Percentiles rank a stretch among this genome's conserved stretches.
Conservation (phyloP, 2,113 vertebrate genomes). For the Hassar affinis region DNA sequence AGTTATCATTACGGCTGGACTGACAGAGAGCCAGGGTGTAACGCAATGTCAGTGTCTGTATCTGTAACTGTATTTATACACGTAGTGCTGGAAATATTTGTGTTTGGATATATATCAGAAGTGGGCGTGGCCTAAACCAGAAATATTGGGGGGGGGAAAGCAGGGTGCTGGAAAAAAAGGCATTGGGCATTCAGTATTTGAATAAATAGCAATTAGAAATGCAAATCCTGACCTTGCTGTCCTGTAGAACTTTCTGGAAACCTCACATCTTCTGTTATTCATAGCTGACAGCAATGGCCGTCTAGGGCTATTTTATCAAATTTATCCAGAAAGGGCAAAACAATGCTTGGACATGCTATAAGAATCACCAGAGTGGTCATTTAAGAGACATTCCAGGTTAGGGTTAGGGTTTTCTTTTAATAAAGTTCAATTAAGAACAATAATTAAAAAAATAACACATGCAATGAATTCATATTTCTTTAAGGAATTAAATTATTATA, state of each 20-base stretch:
- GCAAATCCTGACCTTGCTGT: background rate
- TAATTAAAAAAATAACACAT: background rate
- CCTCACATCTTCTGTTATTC: background rate
- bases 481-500: background rate
- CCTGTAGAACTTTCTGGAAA: background rate
- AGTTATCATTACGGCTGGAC: background rate
- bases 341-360: background rate
- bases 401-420: no score
- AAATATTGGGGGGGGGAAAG: background rate
- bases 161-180: background rate
- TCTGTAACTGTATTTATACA: background rate
- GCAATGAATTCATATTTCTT: background rate
- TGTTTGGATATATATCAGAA: background rate
- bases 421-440: background rate
- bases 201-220: background rate
- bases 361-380: no score
- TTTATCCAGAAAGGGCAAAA: background rate
- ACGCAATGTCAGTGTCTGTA: background rate
- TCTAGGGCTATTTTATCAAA: background rate
- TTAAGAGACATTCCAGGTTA: no score
- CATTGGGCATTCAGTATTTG: background rate
- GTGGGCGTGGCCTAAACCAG: background rate
- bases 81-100: background rate
- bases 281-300: no score
- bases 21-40: background rate